Conservation (phyloP, 37 sponge, comb jelly and placozoan genomes). For the Lycopodina hypogea region DNA sequence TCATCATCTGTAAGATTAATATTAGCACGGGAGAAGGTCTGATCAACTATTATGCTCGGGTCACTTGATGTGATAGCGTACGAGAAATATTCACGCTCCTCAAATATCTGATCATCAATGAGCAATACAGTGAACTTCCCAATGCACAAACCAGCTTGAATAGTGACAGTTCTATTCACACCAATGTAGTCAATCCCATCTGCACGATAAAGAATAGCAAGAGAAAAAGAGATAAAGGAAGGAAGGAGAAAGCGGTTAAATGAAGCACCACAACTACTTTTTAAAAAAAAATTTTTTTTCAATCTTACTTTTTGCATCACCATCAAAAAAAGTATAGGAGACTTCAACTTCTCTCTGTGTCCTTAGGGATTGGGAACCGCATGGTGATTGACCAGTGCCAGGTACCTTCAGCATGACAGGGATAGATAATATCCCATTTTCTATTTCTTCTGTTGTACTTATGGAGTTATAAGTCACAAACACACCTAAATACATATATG, state of each 20-base stretch:
- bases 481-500: not conserved
- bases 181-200: not conserved
- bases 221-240: not conserved
- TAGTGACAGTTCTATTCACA: not conserved
- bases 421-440: not conserved
- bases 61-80: not conserved
- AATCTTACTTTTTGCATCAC: conserved; percentile 12
- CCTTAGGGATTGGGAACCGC: not conserved
- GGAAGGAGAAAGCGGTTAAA: not conserved
- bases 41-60: not conserved
- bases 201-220: not conserved
- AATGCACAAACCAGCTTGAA: not conserved
- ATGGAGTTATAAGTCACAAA: not conserved
- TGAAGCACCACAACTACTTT: not conserved
- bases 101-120: not conserved
- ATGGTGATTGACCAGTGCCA: not conserved
- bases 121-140: not conserved
- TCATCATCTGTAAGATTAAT: conserved; percentile 26
- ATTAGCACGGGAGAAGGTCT: not conserved
- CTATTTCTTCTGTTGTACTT: not conserved
- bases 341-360: not conserved
- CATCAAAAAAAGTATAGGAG: not conserved
- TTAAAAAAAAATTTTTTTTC: not conserved
- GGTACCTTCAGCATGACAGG: not conserved
- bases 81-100: not conserved